Base-by-base conservation (phyloP, 2,797 vertebrate genomes). In the Tragopan temminckii region DNA sequence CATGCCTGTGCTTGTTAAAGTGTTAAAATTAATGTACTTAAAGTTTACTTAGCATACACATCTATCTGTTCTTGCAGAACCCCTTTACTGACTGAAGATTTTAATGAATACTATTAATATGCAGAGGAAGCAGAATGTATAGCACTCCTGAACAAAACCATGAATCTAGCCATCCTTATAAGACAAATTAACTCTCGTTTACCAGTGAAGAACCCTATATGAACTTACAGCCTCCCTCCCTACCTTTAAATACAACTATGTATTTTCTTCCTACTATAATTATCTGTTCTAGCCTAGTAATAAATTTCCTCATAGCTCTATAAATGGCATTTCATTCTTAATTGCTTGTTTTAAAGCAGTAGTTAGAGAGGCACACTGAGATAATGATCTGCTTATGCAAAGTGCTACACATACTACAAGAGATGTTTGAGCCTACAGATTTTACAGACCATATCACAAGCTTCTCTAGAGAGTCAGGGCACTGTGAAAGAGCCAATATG, bases 21-120 rank as follows among this genome's bases (percentile, higher is more conserved):
- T 85, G 77, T 62, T 94, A 93, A 96, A 97, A 97, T 97, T 74
- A 96, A 93, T 66, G 70, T 71, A n/a, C 85, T 95, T 96, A 92
- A 94, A 57, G 31, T 90, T 95, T 87, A 93, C 97, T 95, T 96
- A 95, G 74, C 82, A 42, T 70, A 78, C 43, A 89, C 69, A 71
- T 91, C 95, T 94, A 95, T 46, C 42, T 1, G 7, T 93, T 96
- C 85, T 96, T 85, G 35, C 72, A 92, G 68, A 94, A 90, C 61
- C 33, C 50, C 75, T 74, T 95, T 88, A 85, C 48, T 90, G 63
- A 95, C 48, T 40, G 53, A 85, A 21, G 19, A 42, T 88, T 93
- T 96, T 92, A 95, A 96, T 81, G 52, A 96, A 83, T 90, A 79
- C 85, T 83, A 96, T 86, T 88, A 82, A 62, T 88, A 86, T 79